Evolutionary conservation across 2,113 vertebrate species (phyloP).

Genomic region (Donacobius atricapilla): DNA sequence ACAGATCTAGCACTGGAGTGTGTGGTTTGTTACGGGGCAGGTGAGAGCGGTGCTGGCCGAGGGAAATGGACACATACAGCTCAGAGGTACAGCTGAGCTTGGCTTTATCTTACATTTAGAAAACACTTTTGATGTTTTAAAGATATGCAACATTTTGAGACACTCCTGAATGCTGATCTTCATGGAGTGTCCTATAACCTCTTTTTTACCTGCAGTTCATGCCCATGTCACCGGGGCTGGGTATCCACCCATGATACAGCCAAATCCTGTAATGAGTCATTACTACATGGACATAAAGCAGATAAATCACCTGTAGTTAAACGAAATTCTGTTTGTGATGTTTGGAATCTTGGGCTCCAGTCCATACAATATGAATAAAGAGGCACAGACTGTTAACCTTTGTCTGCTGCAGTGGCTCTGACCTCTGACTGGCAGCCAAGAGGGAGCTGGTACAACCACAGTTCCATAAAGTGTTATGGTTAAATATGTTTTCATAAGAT

Average conservation of each 20-base stretch:
- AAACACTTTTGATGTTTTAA: background rate
- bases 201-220: background rate
- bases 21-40: background rate
- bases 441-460: background rate
- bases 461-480: background rate
- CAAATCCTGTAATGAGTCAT: background rate
- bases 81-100: background rate
- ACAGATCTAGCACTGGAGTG: background rate
- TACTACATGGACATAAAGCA: background rate
- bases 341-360: background rate
- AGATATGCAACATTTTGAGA: background rate
- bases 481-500: slow-evolving; percentile 7
- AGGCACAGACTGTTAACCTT: background rate
- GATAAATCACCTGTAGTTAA: background rate
- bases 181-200: background rate
- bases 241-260: background rate
- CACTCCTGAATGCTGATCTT: background rate
- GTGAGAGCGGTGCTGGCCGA: background rate
- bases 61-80: background rate
- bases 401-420: background rate
- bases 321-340: background rate
- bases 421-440: background rate
- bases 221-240: background rate
- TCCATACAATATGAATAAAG: background rate
- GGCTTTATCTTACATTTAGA: background rate